Evolutionary conservation across 1,140 invertebrate species (phyloP).

Genomic region (Tetragonula clypearis): DNA sequence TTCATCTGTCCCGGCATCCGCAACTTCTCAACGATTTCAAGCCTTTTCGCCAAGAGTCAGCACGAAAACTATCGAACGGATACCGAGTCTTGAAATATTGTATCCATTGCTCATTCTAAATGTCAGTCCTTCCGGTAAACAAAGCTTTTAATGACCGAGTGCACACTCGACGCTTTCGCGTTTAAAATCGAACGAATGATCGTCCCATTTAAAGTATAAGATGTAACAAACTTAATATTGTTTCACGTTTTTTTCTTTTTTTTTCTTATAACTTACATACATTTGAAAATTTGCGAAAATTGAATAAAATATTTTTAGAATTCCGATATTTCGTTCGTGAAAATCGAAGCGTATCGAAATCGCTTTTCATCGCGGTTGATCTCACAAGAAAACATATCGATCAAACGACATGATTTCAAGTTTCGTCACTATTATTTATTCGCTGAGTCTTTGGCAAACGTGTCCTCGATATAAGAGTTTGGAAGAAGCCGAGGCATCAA

Average conservation of each 20-base stretch:
- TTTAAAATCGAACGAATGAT: constrained; percentile 28
- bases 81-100: constrained; percentile 57
- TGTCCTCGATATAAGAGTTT: constrained; percentile 37
- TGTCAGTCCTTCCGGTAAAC: constrained; percentile 57
- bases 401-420: constrained; percentile 40
- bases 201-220: neutral
- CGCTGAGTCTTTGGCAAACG: constrained; percentile 25
- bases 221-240: neutral
- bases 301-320: neutral
- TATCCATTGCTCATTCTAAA: constrained; percentile 56
- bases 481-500: constrained; percentile 38
- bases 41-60: constrained; percentile 63
- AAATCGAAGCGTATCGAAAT: neutral
- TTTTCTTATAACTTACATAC: neutral
- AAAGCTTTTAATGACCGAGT: constrained; percentile 57
- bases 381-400: constrained; percentile 36
- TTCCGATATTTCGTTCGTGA: neutral
- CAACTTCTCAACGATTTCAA: constrained; percentile 63
- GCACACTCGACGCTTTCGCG: constrained; percentile 1
- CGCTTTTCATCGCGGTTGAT: neutral
- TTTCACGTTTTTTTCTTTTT: neutral
- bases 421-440: constrained; percentile 43
- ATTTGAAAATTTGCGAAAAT: neutral
- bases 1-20: constrained; percentile 58
- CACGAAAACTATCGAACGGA: constrained; percentile 51